phyloP scores from a whole-genome alignment of 1,140 invertebrate species.

The Pachypeltis micranthus region DNA sequence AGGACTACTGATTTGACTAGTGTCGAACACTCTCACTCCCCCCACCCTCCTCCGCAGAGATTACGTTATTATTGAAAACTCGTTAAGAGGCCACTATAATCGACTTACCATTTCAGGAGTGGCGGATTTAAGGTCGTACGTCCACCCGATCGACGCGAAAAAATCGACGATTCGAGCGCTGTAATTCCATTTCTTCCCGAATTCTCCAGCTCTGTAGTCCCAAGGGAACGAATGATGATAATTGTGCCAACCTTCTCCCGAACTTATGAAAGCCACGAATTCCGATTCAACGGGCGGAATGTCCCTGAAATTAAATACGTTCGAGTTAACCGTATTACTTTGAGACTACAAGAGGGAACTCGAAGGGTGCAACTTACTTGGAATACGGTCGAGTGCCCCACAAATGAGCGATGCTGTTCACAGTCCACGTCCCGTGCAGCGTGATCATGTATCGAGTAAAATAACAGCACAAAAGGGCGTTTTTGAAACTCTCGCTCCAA shows the following conservation, averaged over 20 bases:
- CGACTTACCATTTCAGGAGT: slow-evolving; percentile 38
- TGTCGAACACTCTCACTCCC: too few species aligned
- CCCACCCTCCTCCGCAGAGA: too few species aligned
- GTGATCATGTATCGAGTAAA: slow-evolving; percentile 46
- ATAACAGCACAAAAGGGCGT: slow-evolving; percentile 24
- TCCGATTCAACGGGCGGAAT: slow-evolving; percentile 61
- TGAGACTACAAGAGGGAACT: background rate
- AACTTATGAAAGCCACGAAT: slow-evolving; percentile 51
- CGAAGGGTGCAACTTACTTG: slow-evolving; percentile 24
- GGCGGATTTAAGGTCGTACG: slow-evolving; percentile 47
- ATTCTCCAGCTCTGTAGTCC: slow-evolving; percentile 61
- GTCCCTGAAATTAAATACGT: slow-evolving; percentile 38
- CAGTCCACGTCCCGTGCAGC: slow-evolving; percentile 60
- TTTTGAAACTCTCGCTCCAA: slow-evolving; percentile 42
- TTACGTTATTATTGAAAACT: background rate
- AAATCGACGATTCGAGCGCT: slow-evolving; percentile 40
- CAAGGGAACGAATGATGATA: slow-evolving; percentile 86
- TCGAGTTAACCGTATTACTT: background rate
- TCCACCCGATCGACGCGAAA: slow-evolving; percentile 46
- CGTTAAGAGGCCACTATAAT: background rate
- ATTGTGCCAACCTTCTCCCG: slow-evolving; percentile 86
- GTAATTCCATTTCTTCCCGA: slow-evolving; percentile 42
- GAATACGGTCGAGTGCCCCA: slow-evolving; percentile 62
- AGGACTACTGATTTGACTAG: too few species aligned
- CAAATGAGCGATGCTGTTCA: slow-evolving; percentile 62